These are phyloP conservation scores for Neofelis nebulosa DNA, from an alignment of 2,113 vertebrate species.

Conservation along the genomic window DNA sequence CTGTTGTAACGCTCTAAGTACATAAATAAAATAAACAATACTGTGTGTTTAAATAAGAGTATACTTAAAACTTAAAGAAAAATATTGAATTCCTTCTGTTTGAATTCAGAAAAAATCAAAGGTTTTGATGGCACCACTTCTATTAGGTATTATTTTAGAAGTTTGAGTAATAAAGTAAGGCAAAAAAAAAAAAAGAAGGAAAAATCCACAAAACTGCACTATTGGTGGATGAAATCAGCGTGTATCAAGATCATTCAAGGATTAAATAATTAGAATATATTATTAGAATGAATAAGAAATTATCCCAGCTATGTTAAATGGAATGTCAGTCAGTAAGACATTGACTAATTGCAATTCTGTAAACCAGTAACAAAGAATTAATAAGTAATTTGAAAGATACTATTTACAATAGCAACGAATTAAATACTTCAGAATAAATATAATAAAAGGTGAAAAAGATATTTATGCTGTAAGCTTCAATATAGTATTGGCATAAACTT, in stretches of 20 bases:
- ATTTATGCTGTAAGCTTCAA: background rate
- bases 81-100: background rate
- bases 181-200: background rate
- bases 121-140: background rate
- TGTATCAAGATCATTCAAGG: background rate
- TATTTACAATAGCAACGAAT: background rate
- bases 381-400: background rate
- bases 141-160: background rate
- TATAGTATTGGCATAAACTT: background rate
- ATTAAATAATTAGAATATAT: background rate
- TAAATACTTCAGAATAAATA: background rate
- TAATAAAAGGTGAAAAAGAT: background rate
- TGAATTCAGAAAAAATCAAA: background rate
- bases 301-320: background rate
- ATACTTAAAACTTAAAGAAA: background rate
- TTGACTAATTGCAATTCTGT: background rate
- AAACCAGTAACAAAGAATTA: background rate
- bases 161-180: background rate
- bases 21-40: background rate
- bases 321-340: background rate
- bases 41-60: background rate
- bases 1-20: fast-evolving
- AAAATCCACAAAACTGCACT: background rate
- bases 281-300: background rate
- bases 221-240: background rate